Base-by-base conservation (phyloP, 2,888 invertebrate species). In the Thelaira solivaga region DNA sequence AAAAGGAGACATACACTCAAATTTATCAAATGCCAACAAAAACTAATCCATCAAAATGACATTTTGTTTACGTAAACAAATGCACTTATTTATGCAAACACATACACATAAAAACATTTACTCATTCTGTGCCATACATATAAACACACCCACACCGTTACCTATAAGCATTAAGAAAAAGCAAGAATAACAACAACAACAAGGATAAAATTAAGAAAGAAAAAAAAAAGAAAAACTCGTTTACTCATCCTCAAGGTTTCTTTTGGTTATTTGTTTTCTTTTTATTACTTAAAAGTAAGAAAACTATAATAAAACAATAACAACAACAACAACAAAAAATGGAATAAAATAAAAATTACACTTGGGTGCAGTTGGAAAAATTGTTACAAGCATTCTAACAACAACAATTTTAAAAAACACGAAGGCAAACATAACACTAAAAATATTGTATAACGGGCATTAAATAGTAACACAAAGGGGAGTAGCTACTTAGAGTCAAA, bases 41-140 rank as follows among this genome's bases (percentile, higher is more conserved):
- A 78, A 69, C 78, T 78, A 78, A 78, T 78, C 78, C 74, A 78
- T 78, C 78, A 78, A 74, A 78, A 64, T 74, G 78, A 65, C 78
- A 74, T 69, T 69, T 74, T 73, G 77, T 73, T 68, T 73, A 73
- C 69, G 73, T 74, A 73, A 64, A 73, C 51, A 69, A 72, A 47
- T 49, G 53, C 36, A 72, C 51, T 61, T 61, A 51, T 47, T 45
- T 72, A 47, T 64, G 31, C 36, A 64, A n/a, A n/a, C 5, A 24
- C 47, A 62, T 31, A 13, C 39, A 68, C 16, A 16, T 11, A 7
- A 31, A 31, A 4, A 43, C 8, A 57, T 16, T 18, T 10, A 4
- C n/a, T 16, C n/a, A n/a, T n/a, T n/a, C n/a, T n/a, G n/a, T 26
- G 26, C 16, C 1, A 51, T 10, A n/a, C 24, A 26, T 18, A 10